Percentiles rank a stretch among this genome's conserved stretches.
Conservation (phyloP, 2,888 invertebrate genomes). For the Hesperia comma region DNA sequence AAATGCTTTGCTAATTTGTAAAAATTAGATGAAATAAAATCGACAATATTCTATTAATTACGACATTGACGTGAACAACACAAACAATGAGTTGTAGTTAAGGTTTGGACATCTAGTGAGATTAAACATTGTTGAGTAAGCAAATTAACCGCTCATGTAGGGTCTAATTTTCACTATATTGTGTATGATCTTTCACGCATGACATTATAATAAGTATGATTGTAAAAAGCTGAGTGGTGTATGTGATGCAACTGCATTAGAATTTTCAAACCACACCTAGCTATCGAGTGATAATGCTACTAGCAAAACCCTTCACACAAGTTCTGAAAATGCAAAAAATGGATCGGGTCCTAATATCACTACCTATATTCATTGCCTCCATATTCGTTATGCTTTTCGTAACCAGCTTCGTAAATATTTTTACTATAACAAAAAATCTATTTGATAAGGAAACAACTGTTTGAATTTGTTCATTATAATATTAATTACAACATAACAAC, state of each 20-base stretch:
- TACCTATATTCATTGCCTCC: neutral
- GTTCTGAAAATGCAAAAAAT: neutral
- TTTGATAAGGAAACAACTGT: neutral
- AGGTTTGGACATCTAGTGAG: neutral
- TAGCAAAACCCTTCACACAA: too few relatives aligned
- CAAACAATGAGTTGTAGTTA: neutral
- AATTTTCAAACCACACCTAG: too few relatives aligned
- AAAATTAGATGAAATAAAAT: neutral
- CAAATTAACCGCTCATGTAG: neutral
- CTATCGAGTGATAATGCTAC: too few relatives aligned
- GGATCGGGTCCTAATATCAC: neutral
- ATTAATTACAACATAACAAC: neutral
- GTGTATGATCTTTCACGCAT: neutral
- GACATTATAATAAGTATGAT: neutral
- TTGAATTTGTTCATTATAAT: neutral
- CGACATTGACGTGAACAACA: neutral
- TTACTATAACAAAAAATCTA: neutral
- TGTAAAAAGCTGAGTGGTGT: too few relatives aligned
- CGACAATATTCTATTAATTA: neutral
- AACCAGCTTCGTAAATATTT: neutral
- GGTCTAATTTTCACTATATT: neutral
- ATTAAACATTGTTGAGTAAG: neutral
- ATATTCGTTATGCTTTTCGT: neutral
- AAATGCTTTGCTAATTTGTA: constrained; percentile 44
- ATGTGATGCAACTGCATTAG: too few relatives aligned